Conservation (phyloP, 2,113 vertebrate genomes). For the Thinocorus orbignyianus region DNA sequence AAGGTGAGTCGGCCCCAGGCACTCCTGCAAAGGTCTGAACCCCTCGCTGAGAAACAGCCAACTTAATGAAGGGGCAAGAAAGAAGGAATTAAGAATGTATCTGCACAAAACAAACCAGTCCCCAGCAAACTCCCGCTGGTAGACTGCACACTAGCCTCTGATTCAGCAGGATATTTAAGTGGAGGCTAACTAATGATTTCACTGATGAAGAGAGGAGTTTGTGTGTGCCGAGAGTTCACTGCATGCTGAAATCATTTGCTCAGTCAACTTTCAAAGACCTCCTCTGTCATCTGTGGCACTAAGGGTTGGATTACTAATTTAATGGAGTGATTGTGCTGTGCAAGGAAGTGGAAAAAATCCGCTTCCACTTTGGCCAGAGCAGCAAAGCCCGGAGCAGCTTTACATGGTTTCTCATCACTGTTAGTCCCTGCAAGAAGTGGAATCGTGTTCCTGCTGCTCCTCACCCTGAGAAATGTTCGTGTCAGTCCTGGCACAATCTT, state of each 20-base stretch:
- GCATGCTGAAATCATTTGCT: slow-evolving; percentile 18
- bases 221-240: background rate
- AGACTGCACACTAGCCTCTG: background rate
- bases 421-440: background rate
- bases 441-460: background rate
- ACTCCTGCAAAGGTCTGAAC: background rate
- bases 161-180: background rate
- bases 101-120: background rate
- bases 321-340: background rate
- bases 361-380: background rate
- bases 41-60: background rate
- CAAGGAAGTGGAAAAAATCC: slow-evolving; percentile 22
- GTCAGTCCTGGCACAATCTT: background rate
- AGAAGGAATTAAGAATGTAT: background rate
- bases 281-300: background rate
- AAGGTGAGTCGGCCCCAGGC: background rate
- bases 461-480: background rate
- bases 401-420: background rate
- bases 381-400: background rate
- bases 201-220: background rate
- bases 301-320: background rate
- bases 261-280: slow-evolving; percentile 34
- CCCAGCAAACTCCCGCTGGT: background rate
- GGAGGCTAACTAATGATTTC: background rate
- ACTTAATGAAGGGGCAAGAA: background rate